Evolutionary conservation across 2,797 vertebrate genomes (phyloP).

Genomic region (Steatocranus sp.): DNA sequence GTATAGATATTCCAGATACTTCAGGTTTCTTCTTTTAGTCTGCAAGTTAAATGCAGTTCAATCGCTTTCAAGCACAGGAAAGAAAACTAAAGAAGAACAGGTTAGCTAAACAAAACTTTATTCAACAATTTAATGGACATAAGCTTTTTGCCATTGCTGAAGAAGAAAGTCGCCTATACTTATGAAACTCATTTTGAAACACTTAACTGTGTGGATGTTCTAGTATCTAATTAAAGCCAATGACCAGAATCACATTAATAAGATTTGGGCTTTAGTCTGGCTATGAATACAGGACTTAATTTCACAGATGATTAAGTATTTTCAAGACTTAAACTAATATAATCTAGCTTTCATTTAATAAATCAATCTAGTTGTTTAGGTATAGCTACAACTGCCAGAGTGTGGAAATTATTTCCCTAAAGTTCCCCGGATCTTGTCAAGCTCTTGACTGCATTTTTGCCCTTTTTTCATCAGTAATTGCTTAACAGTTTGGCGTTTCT

Average conservation of each 20-base stretch:
- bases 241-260: background rate
- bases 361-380: background rate
- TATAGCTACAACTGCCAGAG: background rate
- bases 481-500: background rate
- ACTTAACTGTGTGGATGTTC: background rate
- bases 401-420: background rate
- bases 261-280: background rate
- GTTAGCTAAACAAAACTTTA: background rate
- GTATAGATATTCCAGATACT: background rate
- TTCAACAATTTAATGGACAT: background rate
- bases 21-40: background rate
- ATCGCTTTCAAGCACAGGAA: background rate
- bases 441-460: background rate
- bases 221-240: background rate
- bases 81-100: background rate
- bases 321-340: background rate
- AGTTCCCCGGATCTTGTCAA: background rate
- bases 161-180: background rate
- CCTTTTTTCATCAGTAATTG: background rate
- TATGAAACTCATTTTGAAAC: background rate
- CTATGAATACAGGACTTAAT: background rate
- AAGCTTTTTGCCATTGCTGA: background rate
- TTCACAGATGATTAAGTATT: background rate
- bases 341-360: background rate
- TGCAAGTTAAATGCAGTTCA: background rate